Evolutionary conservation across 2,113 vertebrate species (phyloP), one percentile per base, ranked within the genome.

Genomic region (Tyto alba): DNA sequence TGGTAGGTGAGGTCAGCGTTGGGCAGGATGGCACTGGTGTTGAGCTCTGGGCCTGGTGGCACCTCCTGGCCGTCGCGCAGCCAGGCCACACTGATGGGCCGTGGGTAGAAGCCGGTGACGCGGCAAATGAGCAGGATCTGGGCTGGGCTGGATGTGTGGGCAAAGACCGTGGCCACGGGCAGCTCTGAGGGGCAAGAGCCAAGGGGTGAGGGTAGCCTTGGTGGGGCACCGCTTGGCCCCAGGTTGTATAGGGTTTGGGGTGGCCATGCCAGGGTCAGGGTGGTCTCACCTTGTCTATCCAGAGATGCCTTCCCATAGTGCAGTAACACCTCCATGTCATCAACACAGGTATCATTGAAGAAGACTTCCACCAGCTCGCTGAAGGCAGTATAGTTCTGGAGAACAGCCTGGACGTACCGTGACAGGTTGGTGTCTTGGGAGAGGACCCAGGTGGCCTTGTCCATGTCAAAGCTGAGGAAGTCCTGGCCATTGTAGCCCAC

Each of bases 401-500:
- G 64, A 60, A n/a, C 0, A 1, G 64, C 57, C 64, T 12, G 48
- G 45, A 74, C 73, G 0, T 93, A 93, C 18, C 16, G 50, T 52
- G 92, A 47, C 55, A 93, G 53, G 7, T 0, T 1, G 3, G 22
- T 89, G 59, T 95, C 40, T 36, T 77, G 85, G 40, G 21, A 73
- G 7, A 48, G 5, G 2, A 21, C 8, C 96, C 96, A 96, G 29
- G 36, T 77, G 13, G 1, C 12, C 38, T 62, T 87, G 34, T 36
- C 13, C 0, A 2, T 12, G 7, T 78, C 0, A 0, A 91, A 59
- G 19, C 18, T 81, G 74, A 96, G 81, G 60, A 94, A 95, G 36
- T 91, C 78, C 27, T 89, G 88, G 10, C 96, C 93, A 5, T 95
- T 91, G 78, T 88, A 95, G 27, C 26, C 96, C 27, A 95, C 82